Base-by-base conservation (phyloP, 2,797 vertebrate genomes). In the Parambassis ranga region DNA sequence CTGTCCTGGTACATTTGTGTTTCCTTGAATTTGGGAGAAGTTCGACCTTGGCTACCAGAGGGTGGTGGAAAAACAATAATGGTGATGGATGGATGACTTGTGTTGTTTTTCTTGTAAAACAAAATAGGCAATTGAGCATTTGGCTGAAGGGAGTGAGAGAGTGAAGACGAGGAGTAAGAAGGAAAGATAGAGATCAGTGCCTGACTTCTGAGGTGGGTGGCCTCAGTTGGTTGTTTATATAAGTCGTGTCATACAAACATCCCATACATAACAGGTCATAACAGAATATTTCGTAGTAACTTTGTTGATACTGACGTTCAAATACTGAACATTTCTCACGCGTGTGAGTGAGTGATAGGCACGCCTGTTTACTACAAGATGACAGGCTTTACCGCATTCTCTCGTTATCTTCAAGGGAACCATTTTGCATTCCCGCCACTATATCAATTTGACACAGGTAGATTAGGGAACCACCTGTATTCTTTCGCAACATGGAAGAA, bases 331-430 rank as follows among this genome's bases (percentile, higher is more conserved):
- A 43, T 42, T 27, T 32, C 14, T 30, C n/a, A n/a, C n/a, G 23
- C 35, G 31, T 37, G 48, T 46, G 39, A 47, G 28, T 22, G 26
- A n/a, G n/a, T n/a, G 18, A 14, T 32, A 28, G 24, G 42, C 41
- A 35, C 2, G 8, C 47, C 24, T 66, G 62, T 76, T 77, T 76
- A 88, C 71, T 75, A 82, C 52, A 26, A 53, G 61, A 20, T 41
- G 60, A 74, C 83, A 65, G 69, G 84, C 72, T 78, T 46, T 50
- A 18, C 77, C 30, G 41, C 76, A 79, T 85, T 86, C 84, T 75
- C 60, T 5, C 24, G 19, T 60, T 62, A 73, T 75, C 65, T 22
- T 46, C 7, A 14, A 36, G 37, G 2, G 37, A 60, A 35, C 46
- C 48, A 26, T 53, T 75, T 66, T 50, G 28, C 72, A 80, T 86